Conservation (phyloP, 2,113 vertebrate genomes). For the Nicator chloris region DNA sequence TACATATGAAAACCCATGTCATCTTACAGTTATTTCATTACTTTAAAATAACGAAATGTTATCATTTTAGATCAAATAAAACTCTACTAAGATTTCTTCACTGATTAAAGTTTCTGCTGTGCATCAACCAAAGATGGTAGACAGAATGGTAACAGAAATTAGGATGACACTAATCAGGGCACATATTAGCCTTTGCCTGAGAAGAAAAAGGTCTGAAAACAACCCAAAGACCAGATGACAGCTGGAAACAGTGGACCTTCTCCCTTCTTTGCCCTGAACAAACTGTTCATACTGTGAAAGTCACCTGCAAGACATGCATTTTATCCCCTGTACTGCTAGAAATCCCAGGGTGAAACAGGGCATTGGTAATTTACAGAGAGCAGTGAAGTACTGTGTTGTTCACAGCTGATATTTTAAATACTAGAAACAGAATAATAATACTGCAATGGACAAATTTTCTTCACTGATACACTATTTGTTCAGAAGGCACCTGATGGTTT, state of each 20-base stretch:
- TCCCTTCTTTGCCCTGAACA: neutral
- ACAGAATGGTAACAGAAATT: neutral
- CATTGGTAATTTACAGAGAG: neutral
- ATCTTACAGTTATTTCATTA: neutral
- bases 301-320: neutral
- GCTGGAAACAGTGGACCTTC: neutral
- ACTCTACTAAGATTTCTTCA: neutral
- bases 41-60: neutral
- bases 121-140: neutral
- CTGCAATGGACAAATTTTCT: neutral
- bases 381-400: neutral
- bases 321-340: neutral
- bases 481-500: neutral
- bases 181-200: neutral
- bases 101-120: neutral
- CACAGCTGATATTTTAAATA: neutral
- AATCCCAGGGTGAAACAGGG: neutral
- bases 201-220: neutral
- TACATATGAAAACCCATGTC: neutral
- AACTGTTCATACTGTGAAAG: neutral
- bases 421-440: neutral
- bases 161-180: neutral
- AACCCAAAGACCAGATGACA: neutral
- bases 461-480: neutral
- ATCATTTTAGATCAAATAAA: neutral